A percentile compares a stretch with the other conserved stretches of the same genome.
phyloP scores from a whole-genome alignment of 2,113 vertebrate species.

The Phalacrocorax pelagicus region DNA sequence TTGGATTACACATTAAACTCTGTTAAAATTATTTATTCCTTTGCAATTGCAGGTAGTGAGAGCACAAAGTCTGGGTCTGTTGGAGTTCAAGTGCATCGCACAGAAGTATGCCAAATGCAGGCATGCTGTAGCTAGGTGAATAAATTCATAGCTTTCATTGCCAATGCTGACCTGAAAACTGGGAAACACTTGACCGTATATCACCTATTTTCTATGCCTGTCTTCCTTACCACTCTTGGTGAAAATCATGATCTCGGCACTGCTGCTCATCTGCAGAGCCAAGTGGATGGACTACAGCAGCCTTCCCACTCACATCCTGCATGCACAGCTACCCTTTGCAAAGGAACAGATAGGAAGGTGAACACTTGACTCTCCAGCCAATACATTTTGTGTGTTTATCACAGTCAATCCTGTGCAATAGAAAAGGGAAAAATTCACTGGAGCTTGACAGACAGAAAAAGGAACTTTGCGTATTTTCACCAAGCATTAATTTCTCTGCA shows the following conservation, averaged over 20 bases:
- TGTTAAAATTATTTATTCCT: not conserved
- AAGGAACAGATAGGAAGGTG: not conserved
- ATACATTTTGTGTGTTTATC: not conserved
- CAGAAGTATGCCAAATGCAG: not conserved
- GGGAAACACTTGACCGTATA: not conserved
- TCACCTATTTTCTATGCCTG: not conserved
- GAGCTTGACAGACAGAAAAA: not conserved
- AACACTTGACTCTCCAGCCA: not conserved
- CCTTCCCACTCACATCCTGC: not conserved
- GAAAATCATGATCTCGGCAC: fast-evolving
- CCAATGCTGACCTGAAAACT: not conserved
- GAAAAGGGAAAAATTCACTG: not conserved
- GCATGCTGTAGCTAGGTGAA: not conserved
- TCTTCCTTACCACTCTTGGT: not conserved
- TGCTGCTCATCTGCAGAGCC: not conserved
- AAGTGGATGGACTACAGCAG: not conserved
- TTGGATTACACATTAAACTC: conserved; percentile 24
- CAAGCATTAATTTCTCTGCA: not conserved
- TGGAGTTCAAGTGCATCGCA: not conserved
- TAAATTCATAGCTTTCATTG: not conserved
- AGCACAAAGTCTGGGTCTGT: not conserved
- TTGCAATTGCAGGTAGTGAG: not conserved
- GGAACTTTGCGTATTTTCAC: fast-evolving
- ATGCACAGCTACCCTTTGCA: not conserved
- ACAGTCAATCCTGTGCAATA: not conserved